Evolutionary conservation across 2,797 vertebrate genomes (phyloP), one percentile per base, ranked within the genome.

Genomic region (Acropternis orthonyx): DNA sequence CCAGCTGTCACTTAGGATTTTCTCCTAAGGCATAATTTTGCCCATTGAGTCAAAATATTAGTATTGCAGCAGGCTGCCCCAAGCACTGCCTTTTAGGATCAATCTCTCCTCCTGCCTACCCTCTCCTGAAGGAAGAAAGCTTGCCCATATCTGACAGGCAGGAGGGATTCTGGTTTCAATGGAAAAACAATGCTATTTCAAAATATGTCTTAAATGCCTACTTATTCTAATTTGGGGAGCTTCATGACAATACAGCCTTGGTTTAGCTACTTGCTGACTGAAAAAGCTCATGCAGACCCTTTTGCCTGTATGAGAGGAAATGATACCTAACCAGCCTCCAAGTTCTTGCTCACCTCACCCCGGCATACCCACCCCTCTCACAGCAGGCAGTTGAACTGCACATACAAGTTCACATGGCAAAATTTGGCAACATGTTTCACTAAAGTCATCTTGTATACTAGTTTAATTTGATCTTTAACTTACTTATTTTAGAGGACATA

Each of bases 321-420:
- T 37, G 32, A 67, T 16, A 55, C 0, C 3, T 27, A 90, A 86
- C 58, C 19, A 41, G 48, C 14, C 63, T 73, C 43, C 21, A 44
- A 63, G 26, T 3, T 71, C 71, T 68, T 48, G 9, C 37, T 82
- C 18, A 8, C 54, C 46, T 76, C 36, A 43, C 24, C 8, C n/a
- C 62, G 72, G 19, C 1, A 0, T 7, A 46, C 5, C 14, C 12
- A n/a, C 12, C 28, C 56, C 19, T 74, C 65, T 69, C 18, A 4
- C 9, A 61, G 39, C 66, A 80, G 68, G 56, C 48, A 55, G 23
- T 0, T 67, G 65, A 92, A 83, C 6, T 67, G 24, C 24, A 77
- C 58, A 56, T 43, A 21, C 12, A 55, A 63, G 32, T 39, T 55
- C 55, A 67, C 24, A 26, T 7, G 28, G 32, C n/a, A 92, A 85